Evolutionary conservation across 2,113 vertebrate species (phyloP).

Genomic region (Otis tarda): DNA sequence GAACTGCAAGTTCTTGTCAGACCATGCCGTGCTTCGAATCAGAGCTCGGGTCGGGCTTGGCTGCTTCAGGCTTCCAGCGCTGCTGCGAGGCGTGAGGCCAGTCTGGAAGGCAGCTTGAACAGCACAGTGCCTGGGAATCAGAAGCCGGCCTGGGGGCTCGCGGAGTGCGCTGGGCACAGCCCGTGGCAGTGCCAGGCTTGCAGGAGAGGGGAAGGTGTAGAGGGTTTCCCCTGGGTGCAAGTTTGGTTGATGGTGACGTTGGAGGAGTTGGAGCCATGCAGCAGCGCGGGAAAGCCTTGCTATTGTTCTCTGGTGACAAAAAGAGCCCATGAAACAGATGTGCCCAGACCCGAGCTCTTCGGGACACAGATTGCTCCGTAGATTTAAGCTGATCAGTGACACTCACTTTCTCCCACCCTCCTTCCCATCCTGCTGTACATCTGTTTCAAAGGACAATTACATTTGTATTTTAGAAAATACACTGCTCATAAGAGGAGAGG

Average conservation of each 20-base stretch:
- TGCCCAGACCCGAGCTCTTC: background rate
- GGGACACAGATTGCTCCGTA: background rate
- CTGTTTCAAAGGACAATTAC: conserved; percentile 29
- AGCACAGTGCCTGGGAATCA: rapidly evolving
- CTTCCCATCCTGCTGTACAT: background rate
- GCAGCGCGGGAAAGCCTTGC: background rate
- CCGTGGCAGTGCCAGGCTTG: background rate
- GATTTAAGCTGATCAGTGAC: background rate
- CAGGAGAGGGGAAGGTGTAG: background rate
- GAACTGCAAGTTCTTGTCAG: background rate
- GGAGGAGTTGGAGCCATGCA: background rate
- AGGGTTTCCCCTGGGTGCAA: background rate
- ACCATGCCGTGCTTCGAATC: background rate
- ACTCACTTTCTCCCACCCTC: background rate
- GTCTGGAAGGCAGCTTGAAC: background rate
- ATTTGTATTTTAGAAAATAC: conserved; percentile 51
- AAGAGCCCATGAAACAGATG: background rate
- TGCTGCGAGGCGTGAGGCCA: rapidly evolving
- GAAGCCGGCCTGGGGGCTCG: rapidly evolving
- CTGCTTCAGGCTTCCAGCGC: background rate
- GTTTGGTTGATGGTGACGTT: background rate
- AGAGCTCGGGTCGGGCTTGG: background rate
- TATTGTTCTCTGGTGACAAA: conserved; percentile 28
- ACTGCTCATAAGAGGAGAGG: background rate
- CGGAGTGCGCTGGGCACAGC: background rate